A percentile compares a stretch with the other conserved stretches of the same genome.
Evolutionary conservation across 2,113 vertebrate genomes (phyloP).

Genomic region (Hemiscyllium ocellatum): DNA sequence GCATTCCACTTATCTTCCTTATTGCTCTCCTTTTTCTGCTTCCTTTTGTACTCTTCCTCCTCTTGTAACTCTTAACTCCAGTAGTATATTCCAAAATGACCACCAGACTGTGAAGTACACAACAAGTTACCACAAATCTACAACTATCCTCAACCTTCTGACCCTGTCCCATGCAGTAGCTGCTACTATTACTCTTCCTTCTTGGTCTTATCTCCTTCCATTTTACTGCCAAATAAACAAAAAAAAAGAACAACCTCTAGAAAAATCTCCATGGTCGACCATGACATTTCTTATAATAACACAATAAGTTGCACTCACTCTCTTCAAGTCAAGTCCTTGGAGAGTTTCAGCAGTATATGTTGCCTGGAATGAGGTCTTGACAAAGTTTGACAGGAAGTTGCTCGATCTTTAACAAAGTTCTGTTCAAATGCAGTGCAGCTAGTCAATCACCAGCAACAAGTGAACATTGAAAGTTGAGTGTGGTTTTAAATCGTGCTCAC

Average conservation of each 20-base stretch:
- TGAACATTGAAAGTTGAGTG: too few relatives aligned
- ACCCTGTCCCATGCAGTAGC: not conserved
- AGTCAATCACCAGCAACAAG: too few relatives aligned
- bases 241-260: not conserved
- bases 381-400: too few relatives aligned
- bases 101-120: not conserved
- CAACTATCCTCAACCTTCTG: not conserved
- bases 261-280: not conserved
- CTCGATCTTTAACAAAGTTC: too few relatives aligned
- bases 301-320: too few relatives aligned
- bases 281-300: not conserved
- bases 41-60: not conserved
- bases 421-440: too few relatives aligned
- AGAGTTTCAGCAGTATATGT: too few relatives aligned
- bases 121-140: not conserved
- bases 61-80: not conserved
- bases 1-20: not conserved
- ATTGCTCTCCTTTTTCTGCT: not conserved
- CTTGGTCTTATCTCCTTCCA: not conserved
- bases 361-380: too few relatives aligned
- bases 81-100: not conserved
- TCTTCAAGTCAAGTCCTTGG: too few relatives aligned
- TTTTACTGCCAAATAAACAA: not conserved
- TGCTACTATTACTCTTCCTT: not conserved
- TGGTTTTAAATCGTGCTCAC: too few relatives aligned